Evolutionary conservation across 2,888 invertebrate species (phyloP).

Genomic region (Tetanocera ferruginea): DNA sequence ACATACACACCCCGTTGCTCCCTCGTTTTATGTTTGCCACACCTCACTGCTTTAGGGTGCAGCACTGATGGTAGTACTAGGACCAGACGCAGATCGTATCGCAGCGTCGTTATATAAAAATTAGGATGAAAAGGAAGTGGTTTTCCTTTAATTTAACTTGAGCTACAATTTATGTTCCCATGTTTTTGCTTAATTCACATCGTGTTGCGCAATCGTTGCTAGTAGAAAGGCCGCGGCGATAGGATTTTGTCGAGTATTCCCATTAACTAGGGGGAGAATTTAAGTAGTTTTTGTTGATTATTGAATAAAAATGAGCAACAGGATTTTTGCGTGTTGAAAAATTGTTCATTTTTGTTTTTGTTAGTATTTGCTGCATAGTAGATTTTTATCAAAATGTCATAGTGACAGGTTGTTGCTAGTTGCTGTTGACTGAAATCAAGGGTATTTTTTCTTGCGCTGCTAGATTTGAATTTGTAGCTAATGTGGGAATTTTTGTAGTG

Average conservation of each 20-base stretch:
- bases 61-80: neutral
- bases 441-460: neutral
- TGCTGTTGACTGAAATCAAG: neutral
- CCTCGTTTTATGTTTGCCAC: neutral
- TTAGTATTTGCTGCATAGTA: conserved; percentile 23
- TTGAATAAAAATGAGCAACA: conserved; percentile 41
- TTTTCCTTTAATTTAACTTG: conserved; percentile 45
- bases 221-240: too few relatives aligned
- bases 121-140: conserved; percentile 44
- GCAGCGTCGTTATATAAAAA: conserved; percentile 34
- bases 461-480: neutral
- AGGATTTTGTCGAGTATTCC: too few relatives aligned
- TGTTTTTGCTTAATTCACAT: neutral
- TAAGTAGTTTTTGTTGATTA: neutral
- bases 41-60: neutral
- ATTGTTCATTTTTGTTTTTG: conserved; percentile 41
- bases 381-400: conserved; percentile 33
- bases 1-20: neutral
- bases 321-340: conserved; percentile 46
- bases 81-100: conserved; percentile 35
- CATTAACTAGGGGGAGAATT: neutral
- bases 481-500: conserved; percentile 5
- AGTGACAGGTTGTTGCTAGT: conserved; percentile 32
- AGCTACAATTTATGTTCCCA: conserved; percentile 30
- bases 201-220: too few relatives aligned